Base-by-base conservation (phyloP, 2,797 vertebrate genomes). In the Falco concolor region DNA sequence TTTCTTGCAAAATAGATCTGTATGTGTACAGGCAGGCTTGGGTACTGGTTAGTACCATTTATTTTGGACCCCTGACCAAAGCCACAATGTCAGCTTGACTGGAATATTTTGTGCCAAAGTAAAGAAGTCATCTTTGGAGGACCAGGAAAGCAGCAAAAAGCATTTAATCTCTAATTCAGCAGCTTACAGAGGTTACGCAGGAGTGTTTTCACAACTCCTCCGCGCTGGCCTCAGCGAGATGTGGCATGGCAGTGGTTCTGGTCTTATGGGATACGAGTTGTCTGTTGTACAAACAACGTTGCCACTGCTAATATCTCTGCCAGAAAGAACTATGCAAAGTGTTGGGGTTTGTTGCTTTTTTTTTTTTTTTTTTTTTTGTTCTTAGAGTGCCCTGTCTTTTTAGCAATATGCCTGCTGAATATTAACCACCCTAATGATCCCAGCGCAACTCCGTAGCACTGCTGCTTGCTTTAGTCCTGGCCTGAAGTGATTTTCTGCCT, bases 401-500 rank as follows among this genome's bases (percentile, higher is more conserved):
- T 78, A 79, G 86, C 13, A 10, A 82, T 88, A 92, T 86, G 93
- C 90, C 85, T 95, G 87, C 89, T 95, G 95, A 95, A 97, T 96
- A 93, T 96, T 96, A 97, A 97, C 75, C 75, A 68, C 78, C 61
- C 59, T 88, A 86, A 87, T 3, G 52, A 93, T 95, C 83, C 95
- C 93, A 89, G 87, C 2, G 4, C 91, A 90, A 79, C 78, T 95
- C 85, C 81, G 9, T 15, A 52, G 84, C 89, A 13, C 90, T 49
- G 76, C 90, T 86, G 87, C 81, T 95, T 84, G 79, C 87, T 92
- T 93, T 14, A 45, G 54, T 56, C 69, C 78, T 50, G 60, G 57
- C 91, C 91, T 75, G 78, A 75, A 54, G 67, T 53, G 77, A 79
- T 94, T 94, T 94, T 88, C 84, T 89, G 90, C 77, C 72, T 94